Base-by-base conservation (phyloP, 2,797 vertebrate genomes). In the Gymnothorax reevesii region DNA sequence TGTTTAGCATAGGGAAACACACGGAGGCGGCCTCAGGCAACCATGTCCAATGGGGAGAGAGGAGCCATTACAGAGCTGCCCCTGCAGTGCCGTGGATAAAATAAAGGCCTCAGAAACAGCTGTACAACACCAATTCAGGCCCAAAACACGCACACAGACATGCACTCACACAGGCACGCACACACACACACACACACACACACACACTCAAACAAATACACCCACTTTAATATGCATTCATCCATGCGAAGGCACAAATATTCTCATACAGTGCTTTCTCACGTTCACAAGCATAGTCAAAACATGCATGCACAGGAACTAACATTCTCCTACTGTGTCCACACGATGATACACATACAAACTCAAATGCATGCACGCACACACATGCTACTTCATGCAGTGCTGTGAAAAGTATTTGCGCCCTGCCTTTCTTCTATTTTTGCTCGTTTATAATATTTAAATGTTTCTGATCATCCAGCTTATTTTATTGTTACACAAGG, bases 71-170 rank as follows among this genome's bases (percentile, higher is more conserved):
- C 27, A 57, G 60, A 57, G 6, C 52, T 57, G 17, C 54, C 79
- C 79, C 80, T 27, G 15, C 73, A 60, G 73, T 12, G 54, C 69
- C 7, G 7, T 25, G 42, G 71, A 42, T 33, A 75, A 42, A 42
- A 25, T 75, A 33, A 75, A 15, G 71, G 42, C 71, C 25, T 42
- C 71, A 75, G 71, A 33, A 42, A 33, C 25, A 57, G 54, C 82
- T 79, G 66, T 71, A 54, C 20, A n/a, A 54, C 62, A 80, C 71
- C 80, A 83, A 60, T 83, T 9, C 79, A 57, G 77, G 62, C 57
- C 13, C 59, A 59, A 77, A 27, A 77, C 20, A 22, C 73, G 49
- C 33, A 10, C 73, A 3, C 17, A 69, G 4, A n/a, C 66, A 69
- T 3, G 25, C n/a, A 20, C 17, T 1, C 82, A 87, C 79, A 87